These are phyloP conservation scores for Thereva unica DNA, from an alignment of 2,888 invertebrate species.

Conservation along the genomic window DNA sequence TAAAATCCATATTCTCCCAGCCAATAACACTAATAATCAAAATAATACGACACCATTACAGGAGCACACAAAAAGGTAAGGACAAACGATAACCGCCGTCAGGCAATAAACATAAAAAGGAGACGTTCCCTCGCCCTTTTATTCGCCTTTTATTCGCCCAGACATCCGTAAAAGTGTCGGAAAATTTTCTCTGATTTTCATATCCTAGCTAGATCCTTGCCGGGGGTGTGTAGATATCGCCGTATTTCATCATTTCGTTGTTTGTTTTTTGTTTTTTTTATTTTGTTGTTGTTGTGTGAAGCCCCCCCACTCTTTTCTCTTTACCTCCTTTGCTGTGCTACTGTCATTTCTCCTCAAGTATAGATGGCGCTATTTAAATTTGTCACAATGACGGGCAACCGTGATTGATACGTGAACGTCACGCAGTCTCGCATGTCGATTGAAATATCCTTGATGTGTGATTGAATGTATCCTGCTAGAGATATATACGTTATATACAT, in stretches of 20 bases:
- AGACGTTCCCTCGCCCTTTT: conserved; percentile 27
- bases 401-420: conserved; percentile 47
- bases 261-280: conserved; percentile 2
- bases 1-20: background rate
- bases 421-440: conserved; percentile 47
- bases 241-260: conserved; percentile 6
- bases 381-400: conserved; percentile 43
- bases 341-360: conserved; percentile 21
- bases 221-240: background rate
- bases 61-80: background rate
- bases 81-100: background rate
- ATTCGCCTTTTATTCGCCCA: conserved; percentile 25
- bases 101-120: conserved; percentile 32
- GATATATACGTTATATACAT: too few species aligned
- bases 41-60: conserved; percentile 17
- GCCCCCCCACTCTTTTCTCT: background rate
- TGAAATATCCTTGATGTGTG: conserved; percentile 39
- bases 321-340: background rate
- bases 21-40: conserved; percentile 25
- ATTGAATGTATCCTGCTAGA: conserved; percentile 18
- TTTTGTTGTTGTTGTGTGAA: conserved; percentile 4
- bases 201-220: background rate
- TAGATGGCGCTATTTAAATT: conserved; percentile 45
- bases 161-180: conserved; percentile 21
- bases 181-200: conserved; percentile 12